phyloP scores from a whole-genome alignment of 2,113 vertebrate genomes.

The Abramis brama region DNA sequence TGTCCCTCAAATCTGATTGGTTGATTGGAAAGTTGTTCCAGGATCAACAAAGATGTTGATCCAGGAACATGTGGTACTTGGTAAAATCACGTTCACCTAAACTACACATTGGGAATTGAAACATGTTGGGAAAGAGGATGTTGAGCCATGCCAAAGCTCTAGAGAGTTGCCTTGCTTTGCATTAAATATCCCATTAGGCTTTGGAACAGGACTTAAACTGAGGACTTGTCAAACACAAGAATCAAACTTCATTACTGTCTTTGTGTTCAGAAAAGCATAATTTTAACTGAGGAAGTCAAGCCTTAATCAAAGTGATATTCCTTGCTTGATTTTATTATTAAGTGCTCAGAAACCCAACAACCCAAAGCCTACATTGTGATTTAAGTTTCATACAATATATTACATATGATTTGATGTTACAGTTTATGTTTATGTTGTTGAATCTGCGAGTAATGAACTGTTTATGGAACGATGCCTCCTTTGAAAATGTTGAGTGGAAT shows the following conservation, averaged over 20 bases:
- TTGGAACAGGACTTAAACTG: neutral
- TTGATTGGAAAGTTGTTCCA: too few species aligned
- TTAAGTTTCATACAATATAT: slow-evolving; percentile 7
- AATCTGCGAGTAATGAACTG: neutral
- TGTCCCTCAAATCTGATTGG: too few species aligned
- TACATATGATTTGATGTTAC: neutral
- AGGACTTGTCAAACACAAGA: neutral
- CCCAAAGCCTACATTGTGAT: slow-evolving; percentile 30
- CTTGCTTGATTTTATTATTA: slow-evolving; percentile 67
- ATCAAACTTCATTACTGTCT: neutral
- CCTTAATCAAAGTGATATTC: slow-evolving; percentile 15
- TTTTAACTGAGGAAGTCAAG: slow-evolving; percentile 43
- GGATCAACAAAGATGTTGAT: too few species aligned
- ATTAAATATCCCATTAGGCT: neutral
- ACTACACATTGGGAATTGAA: too few species aligned
- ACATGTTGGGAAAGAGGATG: neutral
- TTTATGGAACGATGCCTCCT: neutral
- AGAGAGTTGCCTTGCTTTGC: neutral
- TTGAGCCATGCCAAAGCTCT: slow-evolving; percentile 54
- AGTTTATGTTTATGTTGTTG: neutral
- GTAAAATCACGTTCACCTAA: too few species aligned
- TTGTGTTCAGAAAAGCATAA: neutral
- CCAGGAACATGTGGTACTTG: too few species aligned
- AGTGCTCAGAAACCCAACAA: slow-evolving; percentile 39
- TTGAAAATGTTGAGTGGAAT: neutral